Percentiles rank a stretch among this genome's conserved stretches.
phyloP scores from a whole-genome alignment of 30 jellyfish, hydroid and myxozoan species.

The Chrysaora quinquecirrha region DNA sequence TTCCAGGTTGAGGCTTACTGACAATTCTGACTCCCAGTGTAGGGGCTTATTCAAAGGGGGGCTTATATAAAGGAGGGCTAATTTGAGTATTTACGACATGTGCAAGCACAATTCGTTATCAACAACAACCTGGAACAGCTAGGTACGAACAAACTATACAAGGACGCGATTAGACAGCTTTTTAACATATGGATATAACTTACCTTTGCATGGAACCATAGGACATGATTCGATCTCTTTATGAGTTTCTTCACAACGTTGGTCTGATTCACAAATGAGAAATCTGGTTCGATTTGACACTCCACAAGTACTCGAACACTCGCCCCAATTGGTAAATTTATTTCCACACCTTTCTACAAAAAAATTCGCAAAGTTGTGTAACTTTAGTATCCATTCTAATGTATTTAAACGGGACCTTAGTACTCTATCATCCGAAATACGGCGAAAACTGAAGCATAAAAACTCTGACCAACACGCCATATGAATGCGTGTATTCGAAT shows the following conservation, averaged over 20 bases:
- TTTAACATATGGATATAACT: too few species aligned
- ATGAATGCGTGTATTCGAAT: too few species aligned
- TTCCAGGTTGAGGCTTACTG: too few species aligned
- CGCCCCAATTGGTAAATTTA: background rate
- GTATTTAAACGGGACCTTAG: background rate
- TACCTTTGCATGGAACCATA: background rate
- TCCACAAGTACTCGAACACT: constrained; percentile 1
- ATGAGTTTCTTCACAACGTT: background rate
- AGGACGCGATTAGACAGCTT: too few species aligned
- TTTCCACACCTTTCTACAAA: background rate
- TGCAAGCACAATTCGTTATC: too few species aligned
- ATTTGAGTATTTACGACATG: too few species aligned
- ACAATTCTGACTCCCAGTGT: too few species aligned
- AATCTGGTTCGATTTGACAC: background rate
- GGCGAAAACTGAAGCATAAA: background rate
- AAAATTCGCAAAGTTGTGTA: background rate
- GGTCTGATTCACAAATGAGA: background rate
- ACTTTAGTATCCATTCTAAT: too few species aligned
- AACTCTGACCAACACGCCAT: background rate
- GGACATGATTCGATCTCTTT: background rate
- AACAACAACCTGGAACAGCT: too few species aligned
- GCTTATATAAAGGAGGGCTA: too few species aligned
- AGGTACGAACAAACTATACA: too few species aligned
- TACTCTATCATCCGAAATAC: background rate
- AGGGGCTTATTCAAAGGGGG: too few species aligned